A percentile compares a stretch with the other conserved stretches of the same genome.
Conservation (phyloP, 2,888 invertebrate genomes). For the Dryobota labecula region DNA sequence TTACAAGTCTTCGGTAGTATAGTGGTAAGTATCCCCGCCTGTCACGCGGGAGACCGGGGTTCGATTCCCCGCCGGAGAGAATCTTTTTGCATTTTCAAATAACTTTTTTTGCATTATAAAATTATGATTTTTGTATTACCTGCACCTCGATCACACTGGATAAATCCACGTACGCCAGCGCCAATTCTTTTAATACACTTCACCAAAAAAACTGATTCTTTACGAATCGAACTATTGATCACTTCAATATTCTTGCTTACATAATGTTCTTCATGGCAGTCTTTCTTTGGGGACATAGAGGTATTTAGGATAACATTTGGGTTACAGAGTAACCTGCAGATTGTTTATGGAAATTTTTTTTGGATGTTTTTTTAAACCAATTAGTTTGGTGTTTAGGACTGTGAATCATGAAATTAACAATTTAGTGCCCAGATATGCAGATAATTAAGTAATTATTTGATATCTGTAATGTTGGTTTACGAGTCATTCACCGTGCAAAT, state of each 20-base stretch:
- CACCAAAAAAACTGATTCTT: slow-evolving; percentile 65
- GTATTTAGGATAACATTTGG: not conserved
- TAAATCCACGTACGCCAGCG: slow-evolving; percentile 94
- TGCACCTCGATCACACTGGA: slow-evolving; percentile 94
- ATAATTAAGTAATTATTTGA: not conserved
- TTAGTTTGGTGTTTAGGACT: not conserved
- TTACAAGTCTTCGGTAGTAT: slow-evolving; percentile 87
- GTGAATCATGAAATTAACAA: not conserved
- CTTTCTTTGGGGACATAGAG: slow-evolving; percentile 19
- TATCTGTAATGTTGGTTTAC: not conserved
- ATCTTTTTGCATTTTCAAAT: slow-evolving; percentile 62
- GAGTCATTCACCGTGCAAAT: not conserved
- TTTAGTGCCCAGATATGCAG: no score
- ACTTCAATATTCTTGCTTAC: slow-evolving; percentile 37
- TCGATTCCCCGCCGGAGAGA: slow-evolving; percentile 90
- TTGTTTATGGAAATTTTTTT: not conserved
- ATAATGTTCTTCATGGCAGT: slow-evolving; percentile 10
- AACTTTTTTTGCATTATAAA: not conserved
- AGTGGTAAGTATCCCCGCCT: slow-evolving; percentile 91
- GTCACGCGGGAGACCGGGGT: slow-evolving; percentile 91
- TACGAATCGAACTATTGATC: slow-evolving; percentile 20
- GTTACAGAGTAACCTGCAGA: no score
- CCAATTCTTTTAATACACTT: slow-evolving; percentile 88
- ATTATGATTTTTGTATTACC: slow-evolving; percentile 81
- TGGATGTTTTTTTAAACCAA: not conserved